Evolutionary conservation across 2,113 vertebrate species (phyloP), one percentile per base, ranked within the genome.

Genomic region (Sinocyclocheilus maitianheensis): DNA sequence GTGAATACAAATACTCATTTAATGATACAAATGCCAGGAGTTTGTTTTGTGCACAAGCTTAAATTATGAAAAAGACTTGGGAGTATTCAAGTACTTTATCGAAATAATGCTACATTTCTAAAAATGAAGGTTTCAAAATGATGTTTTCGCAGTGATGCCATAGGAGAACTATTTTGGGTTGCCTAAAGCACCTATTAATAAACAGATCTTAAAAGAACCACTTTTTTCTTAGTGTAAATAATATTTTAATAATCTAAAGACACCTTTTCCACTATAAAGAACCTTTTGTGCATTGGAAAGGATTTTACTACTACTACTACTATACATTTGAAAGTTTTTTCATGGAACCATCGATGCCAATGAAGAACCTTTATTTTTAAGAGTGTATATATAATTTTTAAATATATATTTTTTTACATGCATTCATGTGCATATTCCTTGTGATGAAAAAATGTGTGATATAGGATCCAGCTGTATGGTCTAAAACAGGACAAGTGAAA

Each of bases 401-500:
- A 2, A 10, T 46, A 10, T 46, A 37, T 37, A 5, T 22, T 20
- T 60, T 60, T 60, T 4, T 60, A 60, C 24, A 43, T 20, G 8
- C 10, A 43, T 48, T 14, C 4, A 14, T 48, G n/a, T 12, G 22
- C 3, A 48, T 74, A 48, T 48, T 75, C 2, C 24, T 48, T 75
- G 43, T 63, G 9, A 18, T 46, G 20, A 72, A 55, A 74, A 8
- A 51, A 22, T 58, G 20, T 9, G 46, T 74, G 20, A 43, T 74
- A 12, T 40, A 11, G 16, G 5, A 2, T 84, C 62, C 20, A 78
- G 18, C 53, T 80, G 76, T 74, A 22, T 55, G 7, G 55, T 55
- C 76, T 72, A 69, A 75, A 30, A 86, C 3, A 37, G 20, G 76
- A 48, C 51, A 37, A 67, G 34, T 40, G 43, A 72, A 72, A 76